phyloP scores from a whole-genome alignment of 2,113 vertebrate species.

The Phoenicopterus ruber region DNA sequence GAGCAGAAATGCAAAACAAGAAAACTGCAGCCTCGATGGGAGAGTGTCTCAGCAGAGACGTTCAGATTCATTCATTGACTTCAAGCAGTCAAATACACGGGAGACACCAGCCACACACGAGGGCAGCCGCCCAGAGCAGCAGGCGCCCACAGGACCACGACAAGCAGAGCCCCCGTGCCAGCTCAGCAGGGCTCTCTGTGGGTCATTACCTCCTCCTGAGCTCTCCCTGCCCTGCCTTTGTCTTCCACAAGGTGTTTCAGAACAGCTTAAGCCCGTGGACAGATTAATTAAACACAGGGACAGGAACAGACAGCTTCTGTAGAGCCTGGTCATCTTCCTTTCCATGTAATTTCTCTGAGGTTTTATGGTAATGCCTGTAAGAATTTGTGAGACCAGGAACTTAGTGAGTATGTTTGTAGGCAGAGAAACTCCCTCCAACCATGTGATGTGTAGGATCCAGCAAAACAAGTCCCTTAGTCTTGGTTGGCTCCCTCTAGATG shows the following conservation, averaged over 20 bases:
- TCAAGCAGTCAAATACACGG: neutral
- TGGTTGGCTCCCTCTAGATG: neutral
- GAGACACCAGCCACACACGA: neutral
- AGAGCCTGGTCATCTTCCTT: neutral
- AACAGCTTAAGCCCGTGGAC: neutral
- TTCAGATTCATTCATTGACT: neutral
- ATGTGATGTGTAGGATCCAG: neutral
- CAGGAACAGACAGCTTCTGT: neutral
- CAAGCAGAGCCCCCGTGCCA: neutral
- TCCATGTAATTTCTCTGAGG: slow-evolving; percentile 6
- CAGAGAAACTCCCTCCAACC: neutral
- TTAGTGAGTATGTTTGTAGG: neutral
- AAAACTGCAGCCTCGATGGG: neutral
- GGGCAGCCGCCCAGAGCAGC: neutral
- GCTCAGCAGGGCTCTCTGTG: neutral
- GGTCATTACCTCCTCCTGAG: neutral
- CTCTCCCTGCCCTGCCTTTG: neutral
- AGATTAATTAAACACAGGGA: neutral
- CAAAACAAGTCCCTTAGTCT: slow-evolving; percentile 20
- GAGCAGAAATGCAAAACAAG: neutral
- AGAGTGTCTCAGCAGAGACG: neutral
- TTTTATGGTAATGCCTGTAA: slow-evolving; percentile 12
- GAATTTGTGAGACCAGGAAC: slow-evolving; percentile 1
- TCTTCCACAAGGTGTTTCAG: neutral
- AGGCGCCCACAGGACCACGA: neutral